Conservation (phyloP, 37 sponge, comb jelly and placozoan species). For the Theonella swinhoei region DNA sequence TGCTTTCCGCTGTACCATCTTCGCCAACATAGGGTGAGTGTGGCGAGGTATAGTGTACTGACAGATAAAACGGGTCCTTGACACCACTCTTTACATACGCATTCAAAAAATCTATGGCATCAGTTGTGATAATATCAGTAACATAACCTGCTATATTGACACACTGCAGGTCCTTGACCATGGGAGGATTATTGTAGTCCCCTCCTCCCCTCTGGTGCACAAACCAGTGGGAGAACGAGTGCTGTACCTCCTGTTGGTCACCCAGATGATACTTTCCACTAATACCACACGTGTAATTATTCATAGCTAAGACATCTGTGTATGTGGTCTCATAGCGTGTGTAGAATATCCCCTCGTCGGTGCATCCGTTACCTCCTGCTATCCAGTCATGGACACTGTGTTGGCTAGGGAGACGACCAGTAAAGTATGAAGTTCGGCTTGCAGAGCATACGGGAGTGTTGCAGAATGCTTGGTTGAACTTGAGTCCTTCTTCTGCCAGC, state of each 20-base stretch:
- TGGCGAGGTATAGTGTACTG: conserved; percentile 79
- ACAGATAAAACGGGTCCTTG: conserved; percentile 56
- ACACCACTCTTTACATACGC: conserved; percentile 3
- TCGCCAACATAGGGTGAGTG: conserved; percentile 60
- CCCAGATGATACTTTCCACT: conserved; percentile 79
- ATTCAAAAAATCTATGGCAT: conserved; percentile 60
- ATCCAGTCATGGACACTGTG: conserved; percentile 80
- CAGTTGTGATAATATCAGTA: conserved; percentile 71
- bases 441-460: conserved; percentile 82
- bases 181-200: conserved; percentile 67
- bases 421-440: conserved; percentile 64
- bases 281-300: conserved; percentile 64
- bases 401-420: conserved; percentile 75
- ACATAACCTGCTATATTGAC: conserved; percentile 56
- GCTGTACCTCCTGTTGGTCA: conserved; percentile 53
- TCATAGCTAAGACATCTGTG: conserved; percentile 57
- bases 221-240: conserved; percentile 76
- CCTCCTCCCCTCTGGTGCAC: conserved; percentile 77
- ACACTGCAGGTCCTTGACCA: conserved; percentile 66
- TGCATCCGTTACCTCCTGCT: conserved; percentile 67
- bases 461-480: conserved; percentile 74
- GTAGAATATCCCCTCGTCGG: conserved; percentile 44
- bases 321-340: conserved; percentile 56
- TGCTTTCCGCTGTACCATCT: conserved; percentile 62
- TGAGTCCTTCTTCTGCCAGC: conserved; percentile 70